Evolutionary conservation across 2,113 vertebrate species (phyloP), one percentile per base, ranked within the genome.

Genomic region (Cygnus buccinator): DNA sequence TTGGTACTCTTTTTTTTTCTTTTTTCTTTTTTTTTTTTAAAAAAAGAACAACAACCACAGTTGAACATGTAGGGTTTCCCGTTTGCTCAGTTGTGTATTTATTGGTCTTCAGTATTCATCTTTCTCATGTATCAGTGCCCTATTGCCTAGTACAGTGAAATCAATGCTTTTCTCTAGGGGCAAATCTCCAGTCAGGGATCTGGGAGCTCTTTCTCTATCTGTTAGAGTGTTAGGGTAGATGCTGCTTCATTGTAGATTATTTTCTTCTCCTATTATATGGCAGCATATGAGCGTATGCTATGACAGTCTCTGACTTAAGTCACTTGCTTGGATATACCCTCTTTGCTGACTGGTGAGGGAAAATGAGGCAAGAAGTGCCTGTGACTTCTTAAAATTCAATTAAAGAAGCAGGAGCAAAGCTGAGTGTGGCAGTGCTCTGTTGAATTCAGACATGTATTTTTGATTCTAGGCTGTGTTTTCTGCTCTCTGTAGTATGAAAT

Each of bases 361-460:
- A 71, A 75, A 52, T 37, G 39, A 77, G 58, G 14, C 26, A 81
- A 37, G 25, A 10, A 82, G 6, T 37, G 18, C 5, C 26, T 66
- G 58, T 59, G 26, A 46, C 37, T 71, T 66, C 33, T 71, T 79
- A 78, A 82, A 82, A 78, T 50, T 58, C 41, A 58, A 23, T 66
- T 71, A 62, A 71, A 82, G 35, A 31, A 90, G 50, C 29, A 22
- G 33, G 29, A 20, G n/a, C 22, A 65, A 43, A 52, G 48, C 8
- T 41, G 59, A 44, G 52, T 0, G 0, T 33, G 57, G 13, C 23
- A 82, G 18, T 14, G 84, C 55, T 72, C 41, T 13, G 25, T 0
- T 72, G 41, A 90, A 59, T 54, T 86, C 48, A 44, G 19, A 58
- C 19, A 29, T 39, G 8, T 39, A 41, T 33, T 89, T 91, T 81